Evolutionary conservation across 2,888 invertebrate genomes (phyloP).

Genomic region (Drosophila aldrichi): DNA sequence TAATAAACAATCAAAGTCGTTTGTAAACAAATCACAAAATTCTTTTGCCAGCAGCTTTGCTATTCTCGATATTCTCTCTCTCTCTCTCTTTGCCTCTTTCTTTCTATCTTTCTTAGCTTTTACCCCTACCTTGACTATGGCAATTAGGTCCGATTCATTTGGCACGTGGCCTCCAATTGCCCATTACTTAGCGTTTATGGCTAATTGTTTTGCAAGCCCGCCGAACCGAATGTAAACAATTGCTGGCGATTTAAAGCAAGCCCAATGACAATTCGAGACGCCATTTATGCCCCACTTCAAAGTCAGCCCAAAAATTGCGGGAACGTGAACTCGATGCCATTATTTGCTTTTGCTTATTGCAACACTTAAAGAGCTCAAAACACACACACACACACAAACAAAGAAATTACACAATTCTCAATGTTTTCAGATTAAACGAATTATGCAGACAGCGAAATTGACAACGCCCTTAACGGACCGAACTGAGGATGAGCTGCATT

Average conservation of each 20-base stretch:
- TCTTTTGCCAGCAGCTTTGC: not conserved
- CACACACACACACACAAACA: constrained; percentile 10
- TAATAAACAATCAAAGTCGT: not conserved
- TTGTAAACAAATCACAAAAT: constrained; percentile 1
- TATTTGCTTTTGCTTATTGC: constrained; percentile 28
- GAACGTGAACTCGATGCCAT: constrained; percentile 32
- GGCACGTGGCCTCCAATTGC: constrained; percentile 32
- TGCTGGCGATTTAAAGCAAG: constrained; percentile 29
- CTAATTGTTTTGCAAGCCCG: constrained; percentile 38
- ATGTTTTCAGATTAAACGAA: constrained; percentile 10
- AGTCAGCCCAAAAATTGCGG: constrained; percentile 27
- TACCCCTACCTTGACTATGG: constrained; percentile 16
- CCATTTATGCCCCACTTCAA: constrained; percentile 45
- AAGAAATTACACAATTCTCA: constrained; percentile 27
- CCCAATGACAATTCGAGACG: constrained; percentile 47
- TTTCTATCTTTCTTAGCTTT: not conserved
- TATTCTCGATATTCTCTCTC: not conserved
- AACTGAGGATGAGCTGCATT: constrained; percentile 29
- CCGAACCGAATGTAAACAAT: constrained; percentile 22
- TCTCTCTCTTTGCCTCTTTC: too few species aligned
- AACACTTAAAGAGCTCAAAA: constrained; percentile 2
- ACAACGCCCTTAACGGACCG: constrained; percentile 27
- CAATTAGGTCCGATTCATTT: constrained; percentile 7
- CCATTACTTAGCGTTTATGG: constrained; percentile 23
- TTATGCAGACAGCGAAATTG: constrained; percentile 14